These are phyloP conservation scores for Leptodactylus fuscus DNA, from an alignment of 2,113 vertebrate genomes.

Conservation along the genomic window DNA sequence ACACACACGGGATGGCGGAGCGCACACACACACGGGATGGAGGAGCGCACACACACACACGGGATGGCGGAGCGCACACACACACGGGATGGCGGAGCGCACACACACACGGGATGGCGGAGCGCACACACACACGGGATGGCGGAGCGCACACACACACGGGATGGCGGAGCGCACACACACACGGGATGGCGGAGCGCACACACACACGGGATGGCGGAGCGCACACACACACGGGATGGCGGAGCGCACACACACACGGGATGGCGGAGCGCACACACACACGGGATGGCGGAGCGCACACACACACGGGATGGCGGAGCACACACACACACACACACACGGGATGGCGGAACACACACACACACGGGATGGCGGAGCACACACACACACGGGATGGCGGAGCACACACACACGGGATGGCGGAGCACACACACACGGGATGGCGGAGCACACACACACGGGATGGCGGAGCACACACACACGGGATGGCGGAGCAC, in stretches of 20 bases:
- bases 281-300: too few relatives aligned
- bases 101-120: background rate
- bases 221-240: slow-evolving; percentile 88
- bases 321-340: slow-evolving; percentile 92
- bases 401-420: too few relatives aligned
- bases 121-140: slow-evolving; percentile 88
- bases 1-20: background rate
- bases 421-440: slow-evolving; percentile 85
- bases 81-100: too few relatives aligned
- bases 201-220: background rate
- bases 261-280: slow-evolving; percentile 79
- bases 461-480: slow-evolving; percentile 73
- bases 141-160: too few relatives aligned
- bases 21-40: slow-evolving; percentile 88
- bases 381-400: slow-evolving; percentile 88
- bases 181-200: too few relatives aligned
- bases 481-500: slow-evolving; percentile 76
- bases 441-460: too few relatives aligned
- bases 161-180: slow-evolving; percentile 79
- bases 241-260: too few relatives aligned
- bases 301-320: background rate
- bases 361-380: background rate
- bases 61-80: slow-evolving; percentile 79
- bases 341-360: too few relatives aligned
- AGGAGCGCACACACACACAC: too few relatives aligned